A percentile compares a stretch with the other conserved stretches of the same genome.
Evolutionary conservation across 2,113 vertebrate genomes (phyloP).

Genomic region (Haemorhous mexicanus): DNA sequence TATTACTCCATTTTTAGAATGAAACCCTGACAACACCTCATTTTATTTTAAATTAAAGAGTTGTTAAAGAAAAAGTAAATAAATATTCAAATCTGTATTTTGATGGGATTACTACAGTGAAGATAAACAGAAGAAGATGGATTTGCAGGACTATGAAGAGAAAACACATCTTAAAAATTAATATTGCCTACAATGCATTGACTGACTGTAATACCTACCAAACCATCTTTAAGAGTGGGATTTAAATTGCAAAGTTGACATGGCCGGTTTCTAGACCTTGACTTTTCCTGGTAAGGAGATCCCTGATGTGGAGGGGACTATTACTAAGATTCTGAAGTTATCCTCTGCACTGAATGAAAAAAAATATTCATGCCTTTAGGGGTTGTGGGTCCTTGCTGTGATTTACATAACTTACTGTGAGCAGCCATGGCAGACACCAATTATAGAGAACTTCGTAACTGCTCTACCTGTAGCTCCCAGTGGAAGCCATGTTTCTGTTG

Average conservation of each 20-base stretch:
- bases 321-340: slow-evolving; percentile 63
- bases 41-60: neutral
- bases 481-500: slow-evolving; percentile 69
- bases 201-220: slow-evolving; percentile 2
- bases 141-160: neutral
- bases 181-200: neutral
- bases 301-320: slow-evolving; percentile 54
- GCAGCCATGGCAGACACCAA: slow-evolving; percentile 61
- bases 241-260: slow-evolving; percentile 62
- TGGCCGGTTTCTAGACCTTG: slow-evolving; percentile 54
- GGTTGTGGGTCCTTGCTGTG: slow-evolving; percentile 60
- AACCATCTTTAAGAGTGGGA: slow-evolving; percentile 21
- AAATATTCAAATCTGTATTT: neutral
- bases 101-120: neutral
- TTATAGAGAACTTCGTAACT: slow-evolving; percentile 64
- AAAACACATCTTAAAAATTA: neutral
- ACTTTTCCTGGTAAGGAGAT: slow-evolving; percentile 52
- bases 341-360: slow-evolving; percentile 57
- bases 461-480: slow-evolving; percentile 67
- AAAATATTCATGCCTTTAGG: slow-evolving; percentile 58
- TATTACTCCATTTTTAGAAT: neutral
- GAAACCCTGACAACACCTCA: neutral
- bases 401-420: slow-evolving; percentile 71
- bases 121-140: neutral
- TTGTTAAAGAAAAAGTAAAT: neutral